These are phyloP conservation scores for Drosophila borborema DNA, from an alignment of 2,888 invertebrate genomes.

Conservation along the genomic window DNA sequence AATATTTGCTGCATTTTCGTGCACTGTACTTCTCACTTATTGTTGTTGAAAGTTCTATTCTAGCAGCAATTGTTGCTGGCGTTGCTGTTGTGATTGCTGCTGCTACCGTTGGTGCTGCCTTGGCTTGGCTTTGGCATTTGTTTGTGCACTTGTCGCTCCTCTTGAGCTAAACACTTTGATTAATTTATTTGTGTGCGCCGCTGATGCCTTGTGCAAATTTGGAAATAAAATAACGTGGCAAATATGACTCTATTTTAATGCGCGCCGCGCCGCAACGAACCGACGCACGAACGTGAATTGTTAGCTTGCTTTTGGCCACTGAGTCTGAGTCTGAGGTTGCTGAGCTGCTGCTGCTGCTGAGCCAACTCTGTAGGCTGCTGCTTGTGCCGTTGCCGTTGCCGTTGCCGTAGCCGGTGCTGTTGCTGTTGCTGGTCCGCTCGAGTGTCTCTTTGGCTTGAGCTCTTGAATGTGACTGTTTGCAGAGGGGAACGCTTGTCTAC, in stretches of 20 bases:
- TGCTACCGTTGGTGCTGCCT: slow-evolving; percentile 35
- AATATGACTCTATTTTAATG: slow-evolving; percentile 70
- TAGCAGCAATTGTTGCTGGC: slow-evolving; percentile 25
- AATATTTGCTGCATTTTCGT: slow-evolving; percentile 66
- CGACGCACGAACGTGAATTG: slow-evolving; percentile 80
- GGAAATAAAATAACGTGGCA: slow-evolving; percentile 76
- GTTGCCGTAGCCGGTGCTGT: slow-evolving; percentile 45
- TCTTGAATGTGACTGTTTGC: slow-evolving; percentile 86
- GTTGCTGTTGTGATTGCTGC: slow-evolving; percentile 12
- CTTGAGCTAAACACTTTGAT: slow-evolving; percentile 65
- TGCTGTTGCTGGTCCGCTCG: slow-evolving; percentile 83
- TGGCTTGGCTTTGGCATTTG: slow-evolving; percentile 58
- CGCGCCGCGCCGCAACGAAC: slow-evolving; percentile 77
- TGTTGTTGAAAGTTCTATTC: slow-evolving; percentile 40
- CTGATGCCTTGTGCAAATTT: slow-evolving; percentile 68
- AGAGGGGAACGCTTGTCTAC: slow-evolving; percentile 86
- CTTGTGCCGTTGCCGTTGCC: slow-evolving; percentile 34
- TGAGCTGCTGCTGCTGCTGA: slow-evolving; percentile 39
- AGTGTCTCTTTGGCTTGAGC: slow-evolving; percentile 85
- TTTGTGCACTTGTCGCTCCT: slow-evolving; percentile 71
- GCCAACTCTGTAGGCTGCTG: slow-evolving; percentile 37
- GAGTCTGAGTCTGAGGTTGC: slow-evolving; percentile 65
- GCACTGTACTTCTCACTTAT: slow-evolving; percentile 64
- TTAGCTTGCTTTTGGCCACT: slow-evolving; percentile 76
- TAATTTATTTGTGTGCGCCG: slow-evolving; percentile 73